phyloP scores from a whole-genome alignment of 2,797 vertebrate genomes.

The Chaetodon trifasciatus region DNA sequence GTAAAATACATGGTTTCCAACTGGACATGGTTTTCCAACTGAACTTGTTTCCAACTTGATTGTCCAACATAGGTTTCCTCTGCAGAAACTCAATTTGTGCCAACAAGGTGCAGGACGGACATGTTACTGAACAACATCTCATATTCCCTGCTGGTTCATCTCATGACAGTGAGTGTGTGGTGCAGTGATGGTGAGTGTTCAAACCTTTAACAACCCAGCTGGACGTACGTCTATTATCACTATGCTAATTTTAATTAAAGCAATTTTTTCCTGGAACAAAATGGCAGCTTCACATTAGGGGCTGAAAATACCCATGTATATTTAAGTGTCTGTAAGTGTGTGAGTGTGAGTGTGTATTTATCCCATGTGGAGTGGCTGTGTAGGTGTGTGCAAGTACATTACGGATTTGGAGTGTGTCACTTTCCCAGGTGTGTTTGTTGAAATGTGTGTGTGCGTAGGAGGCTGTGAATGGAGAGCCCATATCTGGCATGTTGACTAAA shows the following conservation, averaged over 20 bases:
- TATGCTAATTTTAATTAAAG: constrained; percentile 70
- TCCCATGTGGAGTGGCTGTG: constrained; percentile 52
- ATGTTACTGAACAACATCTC: constrained; percentile 36
- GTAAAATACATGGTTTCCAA: too few relatives aligned
- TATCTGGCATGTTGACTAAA: constrained; percentile 28
- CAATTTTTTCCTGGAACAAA: constrained; percentile 75
- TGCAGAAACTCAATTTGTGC: background rate
- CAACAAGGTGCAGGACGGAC: constrained; percentile 18
- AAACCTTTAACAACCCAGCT: constrained; percentile 54
- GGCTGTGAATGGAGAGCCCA: constrained; percentile 42
- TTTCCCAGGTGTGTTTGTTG: constrained; percentile 51
- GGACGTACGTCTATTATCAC: constrained; percentile 56
- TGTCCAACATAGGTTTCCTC: background rate
- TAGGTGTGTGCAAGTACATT: constrained; percentile 54
- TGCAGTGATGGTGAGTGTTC: constrained; percentile 16
- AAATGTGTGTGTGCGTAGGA: constrained; percentile 41
- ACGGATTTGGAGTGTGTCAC: constrained; percentile 44
- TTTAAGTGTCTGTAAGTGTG: constrained; percentile 36
- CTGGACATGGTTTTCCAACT: too few relatives aligned
- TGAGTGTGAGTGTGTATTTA: constrained; percentile 22
- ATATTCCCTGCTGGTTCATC: constrained; percentile 33
- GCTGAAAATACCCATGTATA: constrained; percentile 49
- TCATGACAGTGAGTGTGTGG: constrained; percentile 30
- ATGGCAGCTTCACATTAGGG: constrained; percentile 64
- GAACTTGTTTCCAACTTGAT: too few relatives aligned